Evolutionary conservation across 1,140 invertebrate genomes (phyloP).

Genomic region (Hypothenemus hampei): DNA sequence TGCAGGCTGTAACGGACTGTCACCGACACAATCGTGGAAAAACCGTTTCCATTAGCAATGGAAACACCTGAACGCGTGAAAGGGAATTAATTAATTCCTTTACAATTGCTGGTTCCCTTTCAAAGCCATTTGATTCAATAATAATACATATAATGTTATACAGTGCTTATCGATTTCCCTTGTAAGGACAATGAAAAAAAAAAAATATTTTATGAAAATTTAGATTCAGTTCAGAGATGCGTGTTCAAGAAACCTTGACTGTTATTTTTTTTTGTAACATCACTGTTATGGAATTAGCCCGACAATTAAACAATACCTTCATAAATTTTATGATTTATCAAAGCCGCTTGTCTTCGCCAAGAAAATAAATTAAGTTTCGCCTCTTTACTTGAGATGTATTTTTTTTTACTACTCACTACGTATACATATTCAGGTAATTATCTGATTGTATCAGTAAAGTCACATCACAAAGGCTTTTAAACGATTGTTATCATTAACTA

Average conservation of each 20-base stretch:
- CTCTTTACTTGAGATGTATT: constrained; percentile 1
- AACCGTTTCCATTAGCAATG: constrained; percentile 24
- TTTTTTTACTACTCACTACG: too few relatives aligned
- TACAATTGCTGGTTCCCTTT: constrained; percentile 10
- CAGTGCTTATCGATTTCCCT: constrained; percentile 1
- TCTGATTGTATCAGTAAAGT: not conserved
- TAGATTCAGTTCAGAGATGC: too few relatives aligned
- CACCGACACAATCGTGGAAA: constrained; percentile 24
- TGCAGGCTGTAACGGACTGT: constrained; percentile 19
- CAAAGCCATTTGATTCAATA: constrained; percentile 10
- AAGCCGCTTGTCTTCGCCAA: constrained; percentile 1
- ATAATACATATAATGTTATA: not conserved
- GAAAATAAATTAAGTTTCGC: constrained; percentile 5
- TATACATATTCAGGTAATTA: not conserved
- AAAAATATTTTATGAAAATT: too few relatives aligned
- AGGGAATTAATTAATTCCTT: constrained; percentile 24
- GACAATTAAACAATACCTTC: constrained; percentile 1
- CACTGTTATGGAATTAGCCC: constrained; percentile 1
- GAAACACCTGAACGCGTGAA: constrained; percentile 18
- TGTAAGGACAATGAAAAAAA: too few relatives aligned
- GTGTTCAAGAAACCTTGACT: too few relatives aligned
- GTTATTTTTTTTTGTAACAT: too few relatives aligned
- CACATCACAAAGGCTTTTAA: not conserved
- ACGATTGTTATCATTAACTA: constrained; percentile 1
- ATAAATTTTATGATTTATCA: constrained; percentile 1